Base-by-base conservation (phyloP, 35 echinoderm and acorn worm genomes). In the Acanthaster planci region DNA sequence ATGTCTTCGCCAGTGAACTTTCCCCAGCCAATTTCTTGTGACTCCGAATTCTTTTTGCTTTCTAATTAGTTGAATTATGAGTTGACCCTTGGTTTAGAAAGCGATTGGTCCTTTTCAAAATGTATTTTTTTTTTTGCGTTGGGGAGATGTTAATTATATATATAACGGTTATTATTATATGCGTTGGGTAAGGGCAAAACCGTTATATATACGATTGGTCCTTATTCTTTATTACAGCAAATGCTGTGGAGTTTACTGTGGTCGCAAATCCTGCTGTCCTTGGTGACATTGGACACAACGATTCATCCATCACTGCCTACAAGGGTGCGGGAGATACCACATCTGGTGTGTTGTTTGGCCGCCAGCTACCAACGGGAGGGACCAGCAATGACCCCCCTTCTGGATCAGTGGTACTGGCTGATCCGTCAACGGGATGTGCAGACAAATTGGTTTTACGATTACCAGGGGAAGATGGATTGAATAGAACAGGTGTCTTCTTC, bases 401-500 rank as follows among this genome's bases (percentile, higher is more conserved):
- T 27, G 64, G 64, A 29, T 72, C 64, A 19, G 30, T 14, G 22
- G 2, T 27, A 8, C 26, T 36, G 30, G 19, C 22, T 26, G 19
- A 72, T 72, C 30, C 64, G 2, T 2, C 8, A 29, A 19, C 30
- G 64, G 30, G 64, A 8, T 34, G 64, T 31, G n/a, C 26, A 10
- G 34, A 26, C 23, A 26, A 35, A 26, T 14, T 8, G 10, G 26
- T 26, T 72, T 10, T 27, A 12, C 14, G n/a, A n/a, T 29, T 72
- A 72, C 64, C 64, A 19, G 23, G 30, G 23, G 30, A 26, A 14
- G 64, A 26, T 72, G 64, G 64, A 26, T 27, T 36, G 3, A 26
- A 72, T 26, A 72, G 64, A 34, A 34, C 34, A 26, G 64, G 64
- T 72, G 64, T 72, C 64, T 72, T 72, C 64, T 72, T 16, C 57